Evolutionary conservation across 2,888 invertebrate species (phyloP), one percentile per base, ranked within the genome.

Genomic region (Aphidius colemani): DNA sequence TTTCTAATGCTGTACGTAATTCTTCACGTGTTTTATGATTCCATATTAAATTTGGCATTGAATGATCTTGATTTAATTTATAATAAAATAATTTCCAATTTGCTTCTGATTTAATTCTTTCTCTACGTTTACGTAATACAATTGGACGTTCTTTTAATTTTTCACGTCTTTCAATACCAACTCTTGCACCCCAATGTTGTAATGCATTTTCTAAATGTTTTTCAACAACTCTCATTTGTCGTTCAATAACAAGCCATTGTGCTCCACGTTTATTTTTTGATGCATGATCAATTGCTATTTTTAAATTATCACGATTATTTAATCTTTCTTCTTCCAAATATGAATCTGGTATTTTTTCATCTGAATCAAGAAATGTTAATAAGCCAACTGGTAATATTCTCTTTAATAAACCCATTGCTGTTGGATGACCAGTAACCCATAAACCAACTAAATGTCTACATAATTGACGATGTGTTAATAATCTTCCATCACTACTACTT

Each of bases 1-100:
- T 94, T 79, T 98, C 96, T 67, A 99, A 85, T 1, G 94, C 93
- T 78, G 93, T 92, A 69, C 95, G 88, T 61, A 99, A 85, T 81
- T 99, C 98, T 83, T 98, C 98, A 58, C 98, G 87, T 0, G 98
- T 99, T 83, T 96, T 97, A 78, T 96, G 96, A 83, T 99, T 99
- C 99, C 99, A 99, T 76, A 99, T 96, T 49, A 99, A 87, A 85
- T 98, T 97, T 0, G 98, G 95, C 81, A 95, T 88, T 64, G 94
- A 91, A 80, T 98, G 98, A 84, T 99, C 97, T 78, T 89, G 89
- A 77, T 89, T 89, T 84, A 99, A 99, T 83, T 95, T 93, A 83
- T 94, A 95, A 84, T 96, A 98, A 85, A 99, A 98, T 71, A 95
- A 86, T 59, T 90, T 88, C 94, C 96, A 96, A 84, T 97, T 97